Base-by-base conservation (phyloP, 2,797 vertebrate genomes). In the Anolis apletophallus region DNA sequence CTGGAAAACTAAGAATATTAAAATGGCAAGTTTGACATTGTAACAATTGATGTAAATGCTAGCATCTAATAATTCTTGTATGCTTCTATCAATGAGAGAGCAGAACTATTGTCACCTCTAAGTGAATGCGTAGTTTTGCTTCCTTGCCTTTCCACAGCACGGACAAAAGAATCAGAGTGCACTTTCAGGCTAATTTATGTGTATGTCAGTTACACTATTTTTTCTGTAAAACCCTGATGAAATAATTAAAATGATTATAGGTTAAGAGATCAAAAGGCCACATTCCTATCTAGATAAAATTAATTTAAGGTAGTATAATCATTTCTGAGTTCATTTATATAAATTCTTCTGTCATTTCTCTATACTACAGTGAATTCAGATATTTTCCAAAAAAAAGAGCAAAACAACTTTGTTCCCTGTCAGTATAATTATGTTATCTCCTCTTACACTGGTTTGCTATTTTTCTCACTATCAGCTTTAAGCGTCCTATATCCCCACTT, bases 41-140 rank as follows among this genome's bases (percentile, higher is more conserved):
- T 73, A 92, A 95, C 94, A 95, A 95, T 95, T 95, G 94, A 94
- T 95, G 91, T 89, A 94, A 94, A 95, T 94, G 93, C 92, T 94
- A 94, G 93, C 91, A 93, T 94, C 93, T 94, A 94, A 94, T 94
- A 94, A 95, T 94, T 94, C 91, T 85, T 91, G 91, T 82, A 93
- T 87, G 88, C 89, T 90, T 94, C 83, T 83, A 52, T 86, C 85
- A 76, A 74, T 92, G 89, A 94, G 91, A 92, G 88, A 94, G 87
- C 84, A 88, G 67, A 91, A 91, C 91, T 91, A 93, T 89, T 94
- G 92, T 95, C 90, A 93, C 80, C 78, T 88, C 84, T 87, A 79
- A 91, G 90, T 12, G 0, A 76, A 86, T 6, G 46, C 77, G 82
- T 16, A 92, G 88, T 83, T 93, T 89, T 93, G 87, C 91, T 91